phyloP scores from a whole-genome alignment of 2,888 invertebrate genomes.

The Azorinus chamasolen region DNA sequence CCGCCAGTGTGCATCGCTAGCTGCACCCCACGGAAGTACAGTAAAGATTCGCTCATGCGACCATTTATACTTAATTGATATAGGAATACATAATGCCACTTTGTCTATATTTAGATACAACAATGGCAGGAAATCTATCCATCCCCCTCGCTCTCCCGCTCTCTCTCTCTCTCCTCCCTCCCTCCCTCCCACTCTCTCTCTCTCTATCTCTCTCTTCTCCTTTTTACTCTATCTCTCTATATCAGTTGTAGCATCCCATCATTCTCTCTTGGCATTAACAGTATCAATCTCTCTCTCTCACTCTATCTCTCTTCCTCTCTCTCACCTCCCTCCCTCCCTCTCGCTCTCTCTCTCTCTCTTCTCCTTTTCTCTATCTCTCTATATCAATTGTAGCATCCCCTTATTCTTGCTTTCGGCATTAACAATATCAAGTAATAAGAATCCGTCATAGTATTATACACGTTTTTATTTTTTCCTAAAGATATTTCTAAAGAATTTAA shows the following conservation, averaged over 20 bases:
- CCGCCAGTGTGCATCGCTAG: no score
- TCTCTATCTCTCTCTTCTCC: not conserved
- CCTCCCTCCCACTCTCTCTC: not conserved
- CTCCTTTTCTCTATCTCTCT: not conserved
- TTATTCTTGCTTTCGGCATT: no score
- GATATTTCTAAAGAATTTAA: no score
- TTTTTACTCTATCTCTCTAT: not conserved
- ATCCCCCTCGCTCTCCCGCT: not conserved
- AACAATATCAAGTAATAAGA: no score
- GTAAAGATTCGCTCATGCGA: no score
- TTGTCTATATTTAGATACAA: no score
- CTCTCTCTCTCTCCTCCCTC: not conserved
- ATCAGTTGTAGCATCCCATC: not conserved
- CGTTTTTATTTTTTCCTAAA: no score
- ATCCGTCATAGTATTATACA: no score
- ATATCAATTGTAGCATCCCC: not conserved
- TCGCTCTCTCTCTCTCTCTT: not conserved
- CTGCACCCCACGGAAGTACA: no score
- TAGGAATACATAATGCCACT: no score
- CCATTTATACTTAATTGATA: no score
- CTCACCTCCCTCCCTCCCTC: not conserved
- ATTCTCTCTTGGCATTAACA: not conserved
- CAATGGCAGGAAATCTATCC: no score
- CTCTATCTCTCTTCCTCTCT: not conserved
- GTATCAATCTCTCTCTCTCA: not conserved